phyloP scores from a whole-genome alignment of 1,140 invertebrate genomes.

The Agrilus planipennis region DNA sequence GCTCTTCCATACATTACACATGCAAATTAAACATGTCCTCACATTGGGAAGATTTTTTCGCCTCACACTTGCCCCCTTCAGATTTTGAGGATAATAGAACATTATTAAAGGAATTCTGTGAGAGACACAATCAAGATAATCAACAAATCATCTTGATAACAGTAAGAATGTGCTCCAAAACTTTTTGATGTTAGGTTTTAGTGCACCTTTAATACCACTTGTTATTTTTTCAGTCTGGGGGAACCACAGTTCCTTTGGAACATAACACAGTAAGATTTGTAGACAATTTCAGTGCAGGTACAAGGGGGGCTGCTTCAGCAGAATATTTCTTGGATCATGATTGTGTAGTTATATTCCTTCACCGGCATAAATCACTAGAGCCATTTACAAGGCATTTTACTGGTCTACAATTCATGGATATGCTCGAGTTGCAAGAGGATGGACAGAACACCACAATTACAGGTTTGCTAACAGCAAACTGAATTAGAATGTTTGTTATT shows the following conservation, averaged over 20 bases:
- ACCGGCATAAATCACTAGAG: conserved; percentile 71
- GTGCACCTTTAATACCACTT: neutral
- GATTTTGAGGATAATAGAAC: conserved; percentile 59
- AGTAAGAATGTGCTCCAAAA: conserved; percentile 48
- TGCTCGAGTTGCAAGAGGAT: conserved; percentile 52
- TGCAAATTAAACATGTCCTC: conserved; percentile 42
- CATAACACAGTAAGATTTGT: conserved; percentile 95
- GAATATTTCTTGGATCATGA: conserved; percentile 86
- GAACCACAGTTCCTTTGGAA: conserved; percentile 92
- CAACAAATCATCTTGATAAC: conserved; percentile 65
- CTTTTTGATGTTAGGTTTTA: conserved; percentile 16
- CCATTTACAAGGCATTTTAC: conserved; percentile 82
- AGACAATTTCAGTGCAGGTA: conserved; percentile 97
- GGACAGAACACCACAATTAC: conserved; percentile 47
- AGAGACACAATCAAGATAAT: conserved; percentile 46
- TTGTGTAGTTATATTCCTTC: conserved; percentile 70
- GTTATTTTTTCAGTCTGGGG: conserved; percentile 64
- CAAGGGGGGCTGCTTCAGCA: conserved; percentile 82
- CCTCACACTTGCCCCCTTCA: conserved; percentile 55
- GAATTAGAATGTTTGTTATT: neutral
- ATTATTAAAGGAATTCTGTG: conserved; percentile 58
- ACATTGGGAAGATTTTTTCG: conserved; percentile 71
- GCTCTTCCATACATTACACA: too few species aligned
- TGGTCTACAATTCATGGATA: conserved; percentile 68
- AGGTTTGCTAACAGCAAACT: conserved; percentile 22